Evolutionary conservation across 2,797 vertebrate species (phyloP), one percentile per base, ranked within the genome.

Genomic region (Sebastes iracundus): DNA sequence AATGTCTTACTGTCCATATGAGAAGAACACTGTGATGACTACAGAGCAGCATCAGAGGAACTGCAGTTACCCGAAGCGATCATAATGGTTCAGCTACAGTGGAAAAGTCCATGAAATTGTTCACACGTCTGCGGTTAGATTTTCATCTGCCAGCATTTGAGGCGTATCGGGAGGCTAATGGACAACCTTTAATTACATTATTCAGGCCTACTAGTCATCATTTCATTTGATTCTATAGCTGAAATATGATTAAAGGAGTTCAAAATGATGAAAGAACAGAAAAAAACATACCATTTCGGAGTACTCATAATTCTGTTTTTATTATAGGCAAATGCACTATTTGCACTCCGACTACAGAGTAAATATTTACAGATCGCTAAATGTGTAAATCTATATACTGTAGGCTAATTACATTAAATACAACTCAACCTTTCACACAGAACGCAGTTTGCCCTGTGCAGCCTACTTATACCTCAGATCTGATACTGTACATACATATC

Each of bases 71-170:
- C 18, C 8, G 38, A 55, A 84, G 69, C 27, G 1, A 42, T 70
- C 14, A 16, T 32, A 60, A 86, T 61, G 46, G 28, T 73, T 84
- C 49, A 58, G 73, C 71, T 72, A 42, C 62, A 73, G 80, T 66
- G 55, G 67, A 75, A 35, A 77, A 78, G n/a, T 35, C 77, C 64
- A 70, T 84, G 64, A 89, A 87, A 89, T 91, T 8, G 9, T 56
- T 81, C 3, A 18, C 25, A 80, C 56, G 30, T 80, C 71, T 20
- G 28, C 75, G 83, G 80, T 72, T 38, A 81, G 61, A 70, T 67
- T 83, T 69, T 77, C 4, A 80, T 77, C 83, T 84, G 53, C 27
- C 46, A 68, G 56, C 22, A 77, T 20, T 53, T 52, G 4, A 72
- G 22, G 52, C 33, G 61, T 62, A 59, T 77, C 56, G 71, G n/a